Base-by-base conservation (phyloP, 2,888 invertebrate species). In the Zhuqinia jingwanae region DNA sequence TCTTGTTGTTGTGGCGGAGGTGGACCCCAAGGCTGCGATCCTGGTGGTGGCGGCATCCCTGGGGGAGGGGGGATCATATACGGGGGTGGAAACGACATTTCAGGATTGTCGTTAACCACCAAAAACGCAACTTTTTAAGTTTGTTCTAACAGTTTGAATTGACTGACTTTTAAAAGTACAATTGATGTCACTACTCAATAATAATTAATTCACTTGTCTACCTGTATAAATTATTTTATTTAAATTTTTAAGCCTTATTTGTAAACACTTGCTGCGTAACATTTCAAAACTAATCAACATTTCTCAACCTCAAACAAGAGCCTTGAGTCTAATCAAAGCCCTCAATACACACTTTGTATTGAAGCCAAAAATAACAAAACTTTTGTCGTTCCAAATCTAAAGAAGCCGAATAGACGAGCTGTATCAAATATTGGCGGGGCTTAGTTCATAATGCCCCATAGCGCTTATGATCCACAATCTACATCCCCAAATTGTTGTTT, bases 1-100 rank as follows among this genome's bases (percentile, higher is more conserved):
- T 88, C 95, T 94, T 15, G 95, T 60, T 82, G 79, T 56, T 79
- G 80, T 17, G 73, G 94, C 70, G 95, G 95, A 90, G 95, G 95
- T 75, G 95, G 92, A 95, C 91, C 91, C 83, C 94, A 94, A 77
- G 94, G 92, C 91, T 93, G 95, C 73, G 47, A 36, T 42, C 95
- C 87, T 2, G 87, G 85, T 20, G 82, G 87, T 10, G 89, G 89
- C 2, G 89, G 87, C 79, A 88, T 81, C 63, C 88, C 89, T 2
- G 85, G 88, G 8, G 86, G 86, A 20, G 85, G 88, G 11, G 88
- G 88, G 15, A 89, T 85, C 85, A 89, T 83, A 45, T 83, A 89
- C 56, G 89, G 88, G 10, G 89, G 89, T 65, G 88, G 80, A 77
- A 78, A 85, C 36, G 81, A 80, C 87, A 76, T 85, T 42, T 53